Conservation (phyloP, 1,140 invertebrate species). For the Leptestheria dahalacensis region DNA sequence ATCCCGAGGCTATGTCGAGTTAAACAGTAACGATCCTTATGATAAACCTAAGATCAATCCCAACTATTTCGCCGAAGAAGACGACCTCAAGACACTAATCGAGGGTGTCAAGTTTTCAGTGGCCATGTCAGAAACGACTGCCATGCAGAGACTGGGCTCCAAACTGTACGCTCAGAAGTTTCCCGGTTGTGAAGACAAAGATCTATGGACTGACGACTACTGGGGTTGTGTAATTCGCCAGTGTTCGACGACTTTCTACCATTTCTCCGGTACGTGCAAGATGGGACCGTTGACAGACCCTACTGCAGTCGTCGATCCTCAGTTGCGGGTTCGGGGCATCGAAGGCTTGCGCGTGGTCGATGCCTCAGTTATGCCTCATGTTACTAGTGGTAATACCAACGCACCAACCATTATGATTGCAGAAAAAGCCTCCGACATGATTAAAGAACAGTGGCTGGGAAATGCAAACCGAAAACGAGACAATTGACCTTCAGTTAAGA, state of each 20-base stretch:
- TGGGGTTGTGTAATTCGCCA: conserved; percentile 43
- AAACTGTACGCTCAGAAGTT: conserved; percentile 38
- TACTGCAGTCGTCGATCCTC: conserved; percentile 21
- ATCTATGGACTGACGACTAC: conserved; percentile 46
- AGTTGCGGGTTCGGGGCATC: conserved; percentile 24
- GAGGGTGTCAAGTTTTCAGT: conserved; percentile 47
- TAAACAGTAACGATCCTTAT: conserved; percentile 29
- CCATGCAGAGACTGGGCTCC: conserved; percentile 37
- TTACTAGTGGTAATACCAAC: conserved; percentile 20
- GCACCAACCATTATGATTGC: conserved; percentile 54
- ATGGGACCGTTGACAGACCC: conserved; percentile 11
- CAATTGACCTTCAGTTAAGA: neutral
- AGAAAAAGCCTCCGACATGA: conserved; percentile 65
- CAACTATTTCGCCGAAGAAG: conserved; percentile 26
- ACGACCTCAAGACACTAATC: conserved; percentile 23
- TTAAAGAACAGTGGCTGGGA: conserved; percentile 53
- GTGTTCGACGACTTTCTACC: conserved; percentile 2
- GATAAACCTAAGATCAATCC: conserved; percentile 34
- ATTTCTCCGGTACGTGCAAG: conserved; percentile 16
- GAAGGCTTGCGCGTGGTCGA: conserved; percentile 25
- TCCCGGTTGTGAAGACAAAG: conserved; percentile 37
- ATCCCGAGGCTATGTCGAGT: conserved; percentile 23
- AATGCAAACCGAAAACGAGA: neutral
- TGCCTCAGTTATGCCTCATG: conserved; percentile 25
- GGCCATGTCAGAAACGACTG: conserved; percentile 39